These are phyloP conservation scores for Drosophila quasianomalipes DNA, from an alignment of 2,888 invertebrate species.

Conservation along the genomic window DNA sequence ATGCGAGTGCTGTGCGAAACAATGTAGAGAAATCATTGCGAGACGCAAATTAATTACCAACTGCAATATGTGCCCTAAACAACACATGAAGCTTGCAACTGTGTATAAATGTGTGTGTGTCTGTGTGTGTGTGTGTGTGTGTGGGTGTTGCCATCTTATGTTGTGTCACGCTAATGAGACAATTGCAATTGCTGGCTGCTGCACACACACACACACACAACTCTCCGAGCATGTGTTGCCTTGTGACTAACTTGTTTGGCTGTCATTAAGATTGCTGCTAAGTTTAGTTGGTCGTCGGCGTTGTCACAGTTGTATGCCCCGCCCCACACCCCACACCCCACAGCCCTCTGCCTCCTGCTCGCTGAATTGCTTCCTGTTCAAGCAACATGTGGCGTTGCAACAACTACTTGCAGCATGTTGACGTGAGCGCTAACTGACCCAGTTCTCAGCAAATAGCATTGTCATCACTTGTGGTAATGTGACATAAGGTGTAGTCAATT, in stretches of 20 bases:
- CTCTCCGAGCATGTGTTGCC: slow-evolving; percentile 45
- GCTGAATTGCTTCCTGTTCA: slow-evolving; percentile 20
- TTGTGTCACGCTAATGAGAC: slow-evolving; percentile 79
- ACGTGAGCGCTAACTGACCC: slow-evolving; percentile 65
- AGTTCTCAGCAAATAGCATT: slow-evolving; percentile 58
- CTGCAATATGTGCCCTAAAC: slow-evolving; percentile 59
- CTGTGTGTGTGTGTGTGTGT: slow-evolving; percentile 9
- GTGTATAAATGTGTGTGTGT: neutral
- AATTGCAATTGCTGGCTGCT: slow-evolving; percentile 76
- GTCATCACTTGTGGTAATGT: slow-evolving; percentile 72
- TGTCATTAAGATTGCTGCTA: slow-evolving; percentile 71
- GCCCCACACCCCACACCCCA: neutral
- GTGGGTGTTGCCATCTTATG: slow-evolving; percentile 24
- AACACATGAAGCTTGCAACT: slow-evolving; percentile 37
- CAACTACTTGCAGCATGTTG: slow-evolving; percentile 61
- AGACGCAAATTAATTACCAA: slow-evolving; percentile 75
- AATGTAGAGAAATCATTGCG: slow-evolving; percentile 75
- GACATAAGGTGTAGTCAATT: slow-evolving; percentile 76
- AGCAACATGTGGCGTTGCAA: slow-evolving; percentile 56
- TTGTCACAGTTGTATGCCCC: slow-evolving; percentile 9
- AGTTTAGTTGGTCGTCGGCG: slow-evolving; percentile 22
- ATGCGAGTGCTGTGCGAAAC: slow-evolving; percentile 61
- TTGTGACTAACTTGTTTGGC: slow-evolving; percentile 44
- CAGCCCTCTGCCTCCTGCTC: neutral
- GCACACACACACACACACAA: slow-evolving; percentile 45